Evolutionary conservation across 2,888 invertebrate species (phyloP), one percentile per base, ranked within the genome.

Genomic region (Spisula subtruncata): DNA sequence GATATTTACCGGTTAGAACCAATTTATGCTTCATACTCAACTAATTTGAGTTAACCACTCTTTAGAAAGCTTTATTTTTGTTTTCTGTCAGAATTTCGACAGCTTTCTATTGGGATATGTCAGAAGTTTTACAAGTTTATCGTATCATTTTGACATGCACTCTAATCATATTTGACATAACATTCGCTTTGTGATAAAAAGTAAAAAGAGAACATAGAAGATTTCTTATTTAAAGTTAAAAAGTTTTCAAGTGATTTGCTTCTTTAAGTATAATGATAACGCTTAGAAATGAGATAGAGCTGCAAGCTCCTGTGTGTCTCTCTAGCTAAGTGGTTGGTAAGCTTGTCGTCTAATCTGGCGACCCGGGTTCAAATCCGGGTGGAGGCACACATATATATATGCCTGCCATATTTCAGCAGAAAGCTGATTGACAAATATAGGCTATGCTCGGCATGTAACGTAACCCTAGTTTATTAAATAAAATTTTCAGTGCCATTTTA

Each of bases 1-100:
- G 90, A 92, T 92, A 89, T 90, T 86, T 81, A 84, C 92, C 92
- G 90, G 89, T 92, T 89, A 89, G 75, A 56, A 51, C 84, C 83
- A 88, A 90, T 86, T 80, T 35, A 56, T 79, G 20, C 85, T 79
- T 84, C 32, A 79, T 88, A 89, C 88, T 88, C 88, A 88, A 88
- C 89, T 89, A 89, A 90, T 90, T 88, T 84, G 35, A 51, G 29
- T 35, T 85, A 20, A 81, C 54, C 54, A 48, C 56, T 48, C 54
- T 25, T 48, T 51, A 54, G 85, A 75, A 86, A 79, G 54, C 60
- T 83, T 83, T 85, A 85, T 88, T 88, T 86, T 90, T 86, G 86
- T 90, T 86, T 83, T 29, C 66, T 60, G 85, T 83, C 80, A 86
- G 75, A 81, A 85, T 86, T 85, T 81, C 82, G 88, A 88, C 84